These are phyloP conservation scores for Pachydiplax longipennis DNA, from an alignment of 2,888 invertebrate genomes.

Conservation along the genomic window DNA sequence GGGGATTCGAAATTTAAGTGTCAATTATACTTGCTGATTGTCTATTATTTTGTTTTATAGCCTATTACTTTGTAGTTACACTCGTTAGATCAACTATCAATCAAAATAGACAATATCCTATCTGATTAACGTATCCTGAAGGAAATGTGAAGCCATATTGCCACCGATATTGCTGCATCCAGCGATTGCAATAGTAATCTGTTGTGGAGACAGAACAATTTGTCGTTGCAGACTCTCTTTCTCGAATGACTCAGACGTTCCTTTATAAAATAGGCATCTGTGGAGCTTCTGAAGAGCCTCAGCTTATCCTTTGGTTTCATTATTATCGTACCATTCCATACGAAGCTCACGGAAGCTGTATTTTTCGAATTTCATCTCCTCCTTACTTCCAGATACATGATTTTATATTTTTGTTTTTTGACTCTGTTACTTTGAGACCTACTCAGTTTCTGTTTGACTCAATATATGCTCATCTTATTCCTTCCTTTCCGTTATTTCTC, in stretches of 20 bases:
- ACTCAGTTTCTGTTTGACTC: too few species aligned
- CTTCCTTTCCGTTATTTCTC: too few species aligned
- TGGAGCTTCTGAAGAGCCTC: background rate
- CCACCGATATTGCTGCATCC: background rate
- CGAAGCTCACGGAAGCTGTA: background rate
- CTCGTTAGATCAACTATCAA: too few species aligned
- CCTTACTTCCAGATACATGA: too few species aligned
- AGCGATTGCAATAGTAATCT: background rate
- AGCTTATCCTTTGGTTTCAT: constrained; percentile 3
- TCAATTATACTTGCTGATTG: too few species aligned
- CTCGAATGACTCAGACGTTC: background rate
- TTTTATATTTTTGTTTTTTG: too few species aligned
- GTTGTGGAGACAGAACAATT: background rate
- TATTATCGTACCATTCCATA: background rate
- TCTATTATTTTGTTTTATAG: too few species aligned
- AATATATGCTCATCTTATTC: too few species aligned
- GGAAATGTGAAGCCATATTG: background rate
- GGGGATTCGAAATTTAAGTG: too few species aligned
- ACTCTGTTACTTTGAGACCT: too few species aligned
- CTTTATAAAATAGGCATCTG: background rate
- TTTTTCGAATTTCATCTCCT: background rate
- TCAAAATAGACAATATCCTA: too few species aligned
- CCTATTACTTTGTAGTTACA: too few species aligned
- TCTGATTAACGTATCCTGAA: background rate
- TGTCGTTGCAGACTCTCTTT: background rate